Evolutionary conservation across 2,113 vertebrate species (phyloP).

Genomic region (Chaetorhynchus papuensis): DNA sequence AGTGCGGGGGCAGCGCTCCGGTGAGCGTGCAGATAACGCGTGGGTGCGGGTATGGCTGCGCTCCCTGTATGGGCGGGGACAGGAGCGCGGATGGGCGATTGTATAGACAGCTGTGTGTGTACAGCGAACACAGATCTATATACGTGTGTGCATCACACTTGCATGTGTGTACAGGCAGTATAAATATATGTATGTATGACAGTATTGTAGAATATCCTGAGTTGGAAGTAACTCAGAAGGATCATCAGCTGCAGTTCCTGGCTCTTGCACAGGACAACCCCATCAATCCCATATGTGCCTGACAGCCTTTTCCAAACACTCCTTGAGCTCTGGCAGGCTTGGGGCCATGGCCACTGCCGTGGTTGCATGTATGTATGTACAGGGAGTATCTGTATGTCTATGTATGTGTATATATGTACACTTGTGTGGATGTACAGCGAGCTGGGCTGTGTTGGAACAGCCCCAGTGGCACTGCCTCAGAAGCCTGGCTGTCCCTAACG

Average conservation of each 20-base stretch:
- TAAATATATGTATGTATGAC: accelerated
- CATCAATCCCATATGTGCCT: neutral
- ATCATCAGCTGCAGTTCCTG: neutral
- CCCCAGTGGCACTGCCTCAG: accelerated
- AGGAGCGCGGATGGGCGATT: accelerated
- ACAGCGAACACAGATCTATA: accelerated
- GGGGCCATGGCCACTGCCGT: neutral
- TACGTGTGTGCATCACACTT: accelerated
- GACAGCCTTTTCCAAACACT: neutral
- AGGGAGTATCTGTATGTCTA: neutral
- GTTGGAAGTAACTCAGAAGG: neutral
- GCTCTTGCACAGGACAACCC: neutral
- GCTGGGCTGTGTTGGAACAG: neutral
- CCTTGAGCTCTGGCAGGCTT: neutral
- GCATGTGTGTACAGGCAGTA: too few relatives aligned
- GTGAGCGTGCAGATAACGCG: accelerated
- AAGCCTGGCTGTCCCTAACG: accelerated
- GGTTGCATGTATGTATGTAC: neutral
- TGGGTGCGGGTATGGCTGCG: accelerated
- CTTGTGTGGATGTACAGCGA: neutral
- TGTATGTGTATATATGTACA: too few relatives aligned
- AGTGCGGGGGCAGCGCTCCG: neutral
- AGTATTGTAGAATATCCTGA: neutral
- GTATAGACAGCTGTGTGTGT: too few relatives aligned
- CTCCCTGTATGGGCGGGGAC: neutral